Evolutionary conservation across 2,113 vertebrate species (phyloP), one percentile per base, ranked within the genome.

Genomic region (Ia io): DNA sequence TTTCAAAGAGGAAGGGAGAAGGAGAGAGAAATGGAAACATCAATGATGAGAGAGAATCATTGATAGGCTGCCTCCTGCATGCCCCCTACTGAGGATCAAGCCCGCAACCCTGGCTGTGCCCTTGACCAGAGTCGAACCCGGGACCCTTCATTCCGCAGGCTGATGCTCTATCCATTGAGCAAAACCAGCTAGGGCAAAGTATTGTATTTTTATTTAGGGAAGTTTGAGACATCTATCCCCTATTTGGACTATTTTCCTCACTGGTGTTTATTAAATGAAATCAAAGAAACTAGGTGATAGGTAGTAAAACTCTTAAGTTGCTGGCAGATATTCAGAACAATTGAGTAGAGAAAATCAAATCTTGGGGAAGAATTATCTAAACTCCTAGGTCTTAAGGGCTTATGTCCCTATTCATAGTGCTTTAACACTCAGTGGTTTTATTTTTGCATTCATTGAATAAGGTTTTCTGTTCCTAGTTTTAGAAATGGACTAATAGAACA

Each of bases 401-500:
- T 76, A 56, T 63, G 35, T 77, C 56, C 49, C 3, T 93, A 77
- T 56, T 88, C 4, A 14, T 86, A 79, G 76, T 89, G 28, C 61
- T 70, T 84, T 56, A 77, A 84, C 18, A 94, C 87, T 84, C 47
- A 88, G 37, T 49, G 28, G 59, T 56, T 77, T 95, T 92, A 59
- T 42, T 91, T 84, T 95, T 97, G 16, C 6, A 32, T 93, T 88
- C 93, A 80, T 83, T 69, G 37, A 82, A 78, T 51, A 82, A 69
- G 22, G 44, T 63, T 95, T 88, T 91, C 44, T 80, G 14, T 84
- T 89, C 63, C 44, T 67, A 77, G 79, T 86, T 94, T 91, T 83
- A 78, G 51, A 87, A 80, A 37, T 84, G 32, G 3, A 49, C 42
- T 92, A 32, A 40, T 20, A 67, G 42, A 59, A 83, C 30, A 53